Evolutionary conservation across 2,888 invertebrate genomes (phyloP).

Genomic region (Drosophila pseudotalamancana): DNA sequence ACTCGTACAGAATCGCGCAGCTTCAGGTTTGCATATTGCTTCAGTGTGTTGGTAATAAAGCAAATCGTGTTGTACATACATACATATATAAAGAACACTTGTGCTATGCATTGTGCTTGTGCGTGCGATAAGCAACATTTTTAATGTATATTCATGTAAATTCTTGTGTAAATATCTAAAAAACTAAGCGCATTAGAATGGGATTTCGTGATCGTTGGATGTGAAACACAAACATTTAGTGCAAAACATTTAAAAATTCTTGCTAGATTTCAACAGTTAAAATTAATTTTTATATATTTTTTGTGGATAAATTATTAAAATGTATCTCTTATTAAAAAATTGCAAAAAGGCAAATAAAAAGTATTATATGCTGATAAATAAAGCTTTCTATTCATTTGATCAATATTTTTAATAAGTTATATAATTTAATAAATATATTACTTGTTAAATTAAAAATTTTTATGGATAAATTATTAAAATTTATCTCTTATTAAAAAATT

Average conservation of each 20-base stretch:
- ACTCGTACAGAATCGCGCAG: constrained; percentile 81
- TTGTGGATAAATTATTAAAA: no score
- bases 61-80: no score
- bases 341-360: no score
- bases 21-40: constrained; percentile 81
- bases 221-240: constrained; percentile 11
- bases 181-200: constrained; percentile 75
- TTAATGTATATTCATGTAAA: constrained; percentile 50
- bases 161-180: constrained; percentile 26
- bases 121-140: constrained; percentile 67
- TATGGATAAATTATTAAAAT: no score
- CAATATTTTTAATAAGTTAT: no score
- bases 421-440: no score
- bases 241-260: not conserved
- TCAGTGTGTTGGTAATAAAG: constrained; percentile 49
- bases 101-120: constrained; percentile 83
- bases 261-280: not conserved
- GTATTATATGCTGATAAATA: no score
- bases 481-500: no score
- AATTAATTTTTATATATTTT: not conserved
- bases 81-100: constrained; percentile 34
- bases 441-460: no score
- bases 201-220: constrained; percentile 8
- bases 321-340: no score
- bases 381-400: no score